Evolutionary conservation across 2,888 invertebrate species (phyloP).

Genomic region (Polydesmus complanatus): DNA sequence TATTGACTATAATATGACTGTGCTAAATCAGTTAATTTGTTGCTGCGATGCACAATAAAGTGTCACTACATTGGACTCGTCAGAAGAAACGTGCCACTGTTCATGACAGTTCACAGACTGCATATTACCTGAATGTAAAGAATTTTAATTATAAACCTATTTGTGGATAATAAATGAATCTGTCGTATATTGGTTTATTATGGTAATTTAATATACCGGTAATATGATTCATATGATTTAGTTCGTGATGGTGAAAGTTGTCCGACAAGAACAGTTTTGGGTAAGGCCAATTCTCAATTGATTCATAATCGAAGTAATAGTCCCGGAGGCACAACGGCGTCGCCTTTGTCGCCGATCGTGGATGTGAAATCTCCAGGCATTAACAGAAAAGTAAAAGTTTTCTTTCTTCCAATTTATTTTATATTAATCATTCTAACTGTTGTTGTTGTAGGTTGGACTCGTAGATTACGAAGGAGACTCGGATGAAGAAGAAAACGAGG

Average conservation of each 20-base stretch:
- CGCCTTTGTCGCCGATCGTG: conserved; percentile 27
- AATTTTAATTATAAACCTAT: too few species aligned
- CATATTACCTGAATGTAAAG: too few species aligned
- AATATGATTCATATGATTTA: too few species aligned
- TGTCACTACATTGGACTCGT: too few species aligned
- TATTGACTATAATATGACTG: too few species aligned
- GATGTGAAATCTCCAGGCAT: conserved; percentile 38
- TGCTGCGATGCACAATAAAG: too few species aligned
- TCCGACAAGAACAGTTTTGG: conserved; percentile 15
- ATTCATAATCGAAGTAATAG: conserved; percentile 20
- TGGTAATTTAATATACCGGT: too few species aligned
- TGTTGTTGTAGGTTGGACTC: conserved; percentile 49
- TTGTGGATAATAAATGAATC: too few species aligned
- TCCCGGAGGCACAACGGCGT: conserved; percentile 17
- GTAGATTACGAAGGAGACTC: conserved; percentile 97
- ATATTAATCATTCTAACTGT: not conserved
- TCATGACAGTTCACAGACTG: too few species aligned
- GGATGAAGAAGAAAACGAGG: conserved; percentile 78
- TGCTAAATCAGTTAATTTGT: too few species aligned
- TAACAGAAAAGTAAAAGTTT: conserved; percentile 28
- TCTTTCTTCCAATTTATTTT: conserved; percentile 15
- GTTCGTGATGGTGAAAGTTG: conserved; percentile 9
- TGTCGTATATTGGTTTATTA: too few species aligned
- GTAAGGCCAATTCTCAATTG: conserved; percentile 20
- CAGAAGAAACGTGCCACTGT: too few species aligned